These are phyloP conservation scores for Ia io DNA, from an alignment of 2,113 vertebrate genomes.

Conservation along the genomic window DNA sequence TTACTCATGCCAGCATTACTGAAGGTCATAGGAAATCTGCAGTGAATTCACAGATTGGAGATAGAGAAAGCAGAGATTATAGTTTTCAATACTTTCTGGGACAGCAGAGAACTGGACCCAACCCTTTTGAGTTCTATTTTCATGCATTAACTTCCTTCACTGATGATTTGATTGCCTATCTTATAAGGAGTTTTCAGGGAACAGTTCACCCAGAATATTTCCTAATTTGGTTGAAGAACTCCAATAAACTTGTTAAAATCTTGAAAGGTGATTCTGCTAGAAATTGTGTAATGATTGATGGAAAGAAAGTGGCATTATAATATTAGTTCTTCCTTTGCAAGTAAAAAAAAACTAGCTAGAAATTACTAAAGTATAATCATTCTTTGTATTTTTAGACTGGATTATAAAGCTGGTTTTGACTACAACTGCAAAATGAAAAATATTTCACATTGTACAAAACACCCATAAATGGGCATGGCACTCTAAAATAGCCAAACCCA, in stretches of 20 bases:
- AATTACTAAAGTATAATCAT: slow-evolving; percentile 45
- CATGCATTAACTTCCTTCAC: neutral
- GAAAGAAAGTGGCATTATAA: slow-evolving; percentile 51
- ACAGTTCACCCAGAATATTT: slow-evolving; percentile 39
- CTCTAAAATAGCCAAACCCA: neutral
- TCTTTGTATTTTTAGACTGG: slow-evolving; percentile 54
- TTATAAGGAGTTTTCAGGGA: neutral
- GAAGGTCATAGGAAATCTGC: neutral
- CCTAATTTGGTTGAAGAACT: slow-evolving; percentile 69
- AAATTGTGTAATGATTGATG: slow-evolving; percentile 62
- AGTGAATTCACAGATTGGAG: neutral
- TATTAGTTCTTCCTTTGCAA: slow-evolving; percentile 55
- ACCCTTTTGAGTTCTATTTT: neutral
- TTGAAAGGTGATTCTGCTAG: slow-evolving; percentile 50
- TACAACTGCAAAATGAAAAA: slow-evolving; percentile 28
- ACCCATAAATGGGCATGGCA: neutral
- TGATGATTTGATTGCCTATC: slow-evolving; percentile 31
- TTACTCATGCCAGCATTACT: neutral
- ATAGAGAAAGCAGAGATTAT: neutral
- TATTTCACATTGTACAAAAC: neutral
- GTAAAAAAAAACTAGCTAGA: slow-evolving; percentile 54
- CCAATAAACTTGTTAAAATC: slow-evolving; percentile 53
- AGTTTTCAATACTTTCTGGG: neutral
- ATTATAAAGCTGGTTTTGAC: slow-evolving; percentile 16
- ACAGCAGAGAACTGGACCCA: neutral